Evolutionary conservation across 2,888 invertebrate species (phyloP).

Genomic region (Mythimna pallens): DNA sequence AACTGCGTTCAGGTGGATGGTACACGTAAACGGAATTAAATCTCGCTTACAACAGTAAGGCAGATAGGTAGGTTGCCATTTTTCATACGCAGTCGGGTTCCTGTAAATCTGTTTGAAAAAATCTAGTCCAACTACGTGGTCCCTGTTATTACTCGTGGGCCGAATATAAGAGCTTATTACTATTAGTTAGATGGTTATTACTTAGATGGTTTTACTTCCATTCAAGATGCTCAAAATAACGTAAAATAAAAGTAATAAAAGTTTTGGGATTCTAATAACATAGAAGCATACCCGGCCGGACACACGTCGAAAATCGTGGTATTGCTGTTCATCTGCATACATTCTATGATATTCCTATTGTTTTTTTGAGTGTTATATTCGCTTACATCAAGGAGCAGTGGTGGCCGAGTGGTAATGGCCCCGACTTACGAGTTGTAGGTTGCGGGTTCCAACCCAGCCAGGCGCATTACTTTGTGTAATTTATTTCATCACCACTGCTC

Average conservation of each 20-base stretch:
- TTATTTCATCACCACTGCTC: too few relatives aligned
- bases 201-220: background rate
- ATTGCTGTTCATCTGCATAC: background rate
- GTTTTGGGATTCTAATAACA: background rate
- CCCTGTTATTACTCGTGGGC: conserved; percentile 64
- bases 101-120: conserved; percentile 47
- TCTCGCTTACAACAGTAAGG: background rate
- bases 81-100: conserved; percentile 21
- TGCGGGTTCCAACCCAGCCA: too few relatives aligned
- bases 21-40: too few relatives aligned
- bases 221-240: background rate
- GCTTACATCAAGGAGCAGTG: too few relatives aligned
- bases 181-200: background rate
- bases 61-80: background rate
- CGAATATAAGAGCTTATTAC: conserved; percentile 29
- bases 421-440: too few relatives aligned
- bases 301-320: background rate
- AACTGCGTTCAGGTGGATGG: conserved; percentile 17
- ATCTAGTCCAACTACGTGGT: conserved; percentile 72
- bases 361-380: background rate
- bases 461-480: too few relatives aligned
- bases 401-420: too few relatives aligned
- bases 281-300: background rate
- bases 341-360: background rate
- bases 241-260: background rate